phyloP scores from a whole-genome alignment of 1,140 invertebrate genomes.

The Pachyrhynchus sulphureomaculatus region DNA sequence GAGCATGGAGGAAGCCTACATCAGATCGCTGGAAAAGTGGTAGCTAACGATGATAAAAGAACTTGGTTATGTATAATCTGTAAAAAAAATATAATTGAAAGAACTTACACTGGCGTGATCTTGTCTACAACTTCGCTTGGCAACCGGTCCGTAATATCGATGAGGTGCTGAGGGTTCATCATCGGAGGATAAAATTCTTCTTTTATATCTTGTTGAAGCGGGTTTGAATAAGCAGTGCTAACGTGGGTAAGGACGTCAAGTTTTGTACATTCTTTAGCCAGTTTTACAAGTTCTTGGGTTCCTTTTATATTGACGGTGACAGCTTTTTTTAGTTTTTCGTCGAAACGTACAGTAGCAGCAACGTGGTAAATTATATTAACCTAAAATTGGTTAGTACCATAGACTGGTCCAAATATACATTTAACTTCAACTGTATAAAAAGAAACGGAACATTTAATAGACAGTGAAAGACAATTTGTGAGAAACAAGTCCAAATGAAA shows the following conservation, averaged over 20 bases:
- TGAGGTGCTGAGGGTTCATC: slow-evolving; percentile 61
- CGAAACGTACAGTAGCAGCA: slow-evolving; percentile 67
- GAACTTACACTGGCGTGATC: slow-evolving; percentile 63
- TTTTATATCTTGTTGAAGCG: slow-evolving; percentile 61
- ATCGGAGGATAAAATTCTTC: slow-evolving; percentile 74
- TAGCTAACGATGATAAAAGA: neutral
- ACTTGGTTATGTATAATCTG: slow-evolving; percentile 66
- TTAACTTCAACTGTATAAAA: too few species aligned
- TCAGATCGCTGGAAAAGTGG: neutral
- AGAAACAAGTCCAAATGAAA: too few species aligned
- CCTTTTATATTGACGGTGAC: slow-evolving; percentile 67
- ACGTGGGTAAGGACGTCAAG: slow-evolving; percentile 69
- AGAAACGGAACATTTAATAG: too few species aligned
- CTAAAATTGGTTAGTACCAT: slow-evolving; percentile 14
- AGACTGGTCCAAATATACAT: too few species aligned
- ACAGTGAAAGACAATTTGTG: too few species aligned
- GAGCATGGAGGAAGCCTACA: too few species aligned
- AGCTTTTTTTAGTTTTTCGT: slow-evolving; percentile 63
- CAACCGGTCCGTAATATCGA: slow-evolving; percentile 63
- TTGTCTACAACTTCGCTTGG: slow-evolving; percentile 5
- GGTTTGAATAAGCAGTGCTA: slow-evolving; percentile 74
- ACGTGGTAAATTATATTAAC: slow-evolving; percentile 62
- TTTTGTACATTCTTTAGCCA: slow-evolving; percentile 73
- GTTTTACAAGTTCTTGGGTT: slow-evolving; percentile 61
- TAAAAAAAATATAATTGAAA: too few species aligned